phyloP scores from a whole-genome alignment of 2,797 vertebrate genomes.

The Diceros bicornis region DNA sequence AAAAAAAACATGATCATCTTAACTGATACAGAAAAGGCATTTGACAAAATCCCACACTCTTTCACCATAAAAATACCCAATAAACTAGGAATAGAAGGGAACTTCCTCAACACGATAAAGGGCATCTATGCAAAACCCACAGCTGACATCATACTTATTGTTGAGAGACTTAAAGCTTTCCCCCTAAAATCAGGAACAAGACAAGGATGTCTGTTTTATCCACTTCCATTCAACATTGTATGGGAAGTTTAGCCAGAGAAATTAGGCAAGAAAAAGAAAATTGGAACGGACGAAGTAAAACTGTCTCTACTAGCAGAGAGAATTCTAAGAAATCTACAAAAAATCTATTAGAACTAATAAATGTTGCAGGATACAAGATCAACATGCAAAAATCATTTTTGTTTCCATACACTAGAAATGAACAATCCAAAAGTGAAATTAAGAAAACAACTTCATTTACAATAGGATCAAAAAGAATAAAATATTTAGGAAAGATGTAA shows the following conservation, averaged over 20 bases:
- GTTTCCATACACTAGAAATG: background rate
- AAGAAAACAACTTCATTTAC: background rate
- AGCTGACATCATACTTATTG: background rate
- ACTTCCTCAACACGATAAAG: background rate
- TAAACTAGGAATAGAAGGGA: background rate
- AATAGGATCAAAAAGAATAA: background rate
- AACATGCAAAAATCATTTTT: background rate
- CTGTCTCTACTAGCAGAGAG: background rate
- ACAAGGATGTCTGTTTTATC: background rate
- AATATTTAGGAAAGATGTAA: background rate
- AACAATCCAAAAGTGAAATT: background rate
- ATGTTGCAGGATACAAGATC: background rate
- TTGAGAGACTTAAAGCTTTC: background rate
- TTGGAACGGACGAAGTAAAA: background rate
- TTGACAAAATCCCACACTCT: background rate
- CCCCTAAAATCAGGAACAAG: background rate
- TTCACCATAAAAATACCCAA: background rate
- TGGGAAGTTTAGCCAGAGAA: background rate
- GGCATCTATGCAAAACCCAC: background rate
- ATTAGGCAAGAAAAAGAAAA: background rate
- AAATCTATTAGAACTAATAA: background rate
- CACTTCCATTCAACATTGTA: background rate
- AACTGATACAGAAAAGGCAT: background rate
- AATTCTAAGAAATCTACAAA: background rate
- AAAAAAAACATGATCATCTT: background rate